Evolutionary conservation across 2,797 vertebrate genomes (phyloP).

Genomic region (Holocentrus rufus): DNA sequence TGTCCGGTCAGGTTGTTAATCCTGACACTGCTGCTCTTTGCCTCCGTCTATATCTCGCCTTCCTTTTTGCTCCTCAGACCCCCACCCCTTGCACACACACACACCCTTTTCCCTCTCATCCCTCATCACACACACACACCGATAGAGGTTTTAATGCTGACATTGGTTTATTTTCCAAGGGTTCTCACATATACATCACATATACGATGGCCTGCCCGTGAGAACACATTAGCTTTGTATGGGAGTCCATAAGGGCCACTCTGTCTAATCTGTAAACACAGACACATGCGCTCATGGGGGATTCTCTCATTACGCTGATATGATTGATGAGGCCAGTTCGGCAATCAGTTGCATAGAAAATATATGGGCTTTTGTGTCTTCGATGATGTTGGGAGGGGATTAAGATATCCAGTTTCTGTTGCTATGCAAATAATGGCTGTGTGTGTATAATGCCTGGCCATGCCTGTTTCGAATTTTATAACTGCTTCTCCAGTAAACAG

Average conservation of each 20-base stretch:
- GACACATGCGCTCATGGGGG: constrained; percentile 25
- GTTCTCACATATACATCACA: constrained; percentile 29
- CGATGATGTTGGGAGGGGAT: constrained; percentile 24
- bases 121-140: constrained; percentile 16
- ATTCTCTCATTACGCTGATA: constrained; percentile 28
- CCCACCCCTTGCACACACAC: no score
- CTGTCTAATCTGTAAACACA: constrained; percentile 54
- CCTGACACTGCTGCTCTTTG: constrained; percentile 29
- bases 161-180: constrained; percentile 48
- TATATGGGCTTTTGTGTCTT: constrained; percentile 43
- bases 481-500: constrained; percentile 43
- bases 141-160: constrained; percentile 26
- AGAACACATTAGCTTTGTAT: constrained; percentile 39
- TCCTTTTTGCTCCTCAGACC: neutral
- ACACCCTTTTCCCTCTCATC: neutral
- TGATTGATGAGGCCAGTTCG: constrained; percentile 45
- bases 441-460: neutral
- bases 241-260: constrained; percentile 23
- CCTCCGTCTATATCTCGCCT: constrained; percentile 3
- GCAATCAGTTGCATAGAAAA: constrained; percentile 12
- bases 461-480: constrained; percentile 44
- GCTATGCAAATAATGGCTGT: constrained; percentile 39
- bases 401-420: constrained; percentile 26
- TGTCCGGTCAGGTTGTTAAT: constrained; percentile 46
- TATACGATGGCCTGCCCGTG: constrained; percentile 27